These are phyloP conservation scores for Prenolepis imparis DNA, from an alignment of 2,888 invertebrate genomes.

Conservation along the genomic window DNA sequence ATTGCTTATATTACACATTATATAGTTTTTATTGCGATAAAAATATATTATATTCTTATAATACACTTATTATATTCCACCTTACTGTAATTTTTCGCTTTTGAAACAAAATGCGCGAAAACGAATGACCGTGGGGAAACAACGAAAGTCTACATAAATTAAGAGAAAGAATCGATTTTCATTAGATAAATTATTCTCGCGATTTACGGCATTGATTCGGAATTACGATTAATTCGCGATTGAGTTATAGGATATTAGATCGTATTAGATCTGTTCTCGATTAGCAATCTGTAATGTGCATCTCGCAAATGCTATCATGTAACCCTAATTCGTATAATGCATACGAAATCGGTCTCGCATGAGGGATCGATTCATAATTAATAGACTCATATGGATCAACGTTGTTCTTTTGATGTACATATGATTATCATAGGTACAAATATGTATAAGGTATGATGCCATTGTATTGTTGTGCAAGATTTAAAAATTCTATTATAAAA, in stretches of 20 bases:
- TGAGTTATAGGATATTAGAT: neutral
- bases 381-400: conserved; percentile 7
- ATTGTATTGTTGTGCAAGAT: neutral
- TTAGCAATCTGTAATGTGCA: conserved; percentile 16
- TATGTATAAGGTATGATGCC: neutral
- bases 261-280: neutral
- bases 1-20: no score
- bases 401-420: neutral
- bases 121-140: neutral
- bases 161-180: neutral
- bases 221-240: conserved; percentile 1
- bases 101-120: neutral
- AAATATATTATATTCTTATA: no score
- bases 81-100: neutral
- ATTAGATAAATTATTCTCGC: neutral
- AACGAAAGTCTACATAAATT: neutral
- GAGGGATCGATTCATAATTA: neutral
- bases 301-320: neutral
- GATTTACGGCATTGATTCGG: conserved; percentile 1
- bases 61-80: no score
- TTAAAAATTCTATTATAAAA: neutral
- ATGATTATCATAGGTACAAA: neutral
- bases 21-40: no score
- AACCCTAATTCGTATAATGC: neutral
- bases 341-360: neutral